Evolutionary conservation across 30 jellyfish, hydroid and myxozoan species (phyloP), one percentile per base, ranked within the genome.

Genomic region (Sanderia malayensis): DNA sequence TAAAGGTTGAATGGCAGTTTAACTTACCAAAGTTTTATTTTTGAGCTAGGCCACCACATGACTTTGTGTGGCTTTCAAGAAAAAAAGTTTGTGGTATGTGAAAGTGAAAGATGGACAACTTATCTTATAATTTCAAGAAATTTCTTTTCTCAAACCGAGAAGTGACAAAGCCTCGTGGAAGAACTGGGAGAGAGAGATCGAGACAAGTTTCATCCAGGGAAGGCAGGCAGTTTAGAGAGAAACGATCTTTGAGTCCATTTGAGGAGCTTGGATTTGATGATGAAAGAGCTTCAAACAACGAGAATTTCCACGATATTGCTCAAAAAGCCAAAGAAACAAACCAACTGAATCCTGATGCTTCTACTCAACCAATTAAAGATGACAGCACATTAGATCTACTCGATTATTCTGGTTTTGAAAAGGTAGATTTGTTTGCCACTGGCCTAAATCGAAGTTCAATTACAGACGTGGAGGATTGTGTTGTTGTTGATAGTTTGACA

Each of bases 51-150:
- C n/a, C n/a, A n/a, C n/a, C n/a, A n/a, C n/a, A n/a, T n/a, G n/a
- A n/a, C n/a, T n/a, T n/a, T n/a, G n/a, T n/a, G n/a, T n/a, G n/a
- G n/a, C n/a, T n/a, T n/a, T n/a, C n/a, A n/a, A n/a, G n/a, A n/a
- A n/a, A n/a, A n/a, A n/a, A n/a, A n/a, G n/a, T n/a, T n/a, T n/a
- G n/a, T n/a, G n/a, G n/a, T n/a, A n/a, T n/a, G n/a, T n/a, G n/a
- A n/a, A n/a, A n/a, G 27, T 4, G 64, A 2, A 49, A 49, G 64
- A 74, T 74, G 86, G 78, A 61, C 44, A 46, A 57, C 26, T 29
- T 74, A 21, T 74, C 86, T 6, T 65, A 58, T 9, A 73, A 78
- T 21, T 63, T 74, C 44, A 74, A 74, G 78, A 74, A 60, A 53
- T 31, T 74, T 23, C 44, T 74, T 2, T 74, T 74, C 62, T 74